phyloP scores from a whole-genome alignment of 2,797 vertebrate genomes.

The Hydrocynus forskahlii region DNA sequence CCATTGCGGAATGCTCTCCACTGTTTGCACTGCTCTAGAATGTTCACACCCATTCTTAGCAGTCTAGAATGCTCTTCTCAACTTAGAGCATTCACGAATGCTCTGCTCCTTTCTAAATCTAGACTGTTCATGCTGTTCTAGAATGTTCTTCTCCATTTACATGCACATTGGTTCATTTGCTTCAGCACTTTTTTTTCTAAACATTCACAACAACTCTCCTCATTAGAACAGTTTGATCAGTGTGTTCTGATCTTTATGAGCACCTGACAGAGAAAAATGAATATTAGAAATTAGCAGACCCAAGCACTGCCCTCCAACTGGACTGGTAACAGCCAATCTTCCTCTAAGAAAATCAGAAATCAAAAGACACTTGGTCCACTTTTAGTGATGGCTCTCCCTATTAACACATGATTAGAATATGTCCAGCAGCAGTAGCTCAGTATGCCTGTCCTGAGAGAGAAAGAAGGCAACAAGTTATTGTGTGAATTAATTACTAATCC shows the following conservation, averaged over 20 bases:
- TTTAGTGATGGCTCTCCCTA: neutral
- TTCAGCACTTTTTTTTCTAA: too few relatives aligned
- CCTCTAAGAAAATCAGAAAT: neutral
- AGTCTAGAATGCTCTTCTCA: too few relatives aligned
- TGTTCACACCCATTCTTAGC: neutral
- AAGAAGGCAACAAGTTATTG: conserved; percentile 14
- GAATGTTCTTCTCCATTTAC: too few relatives aligned
- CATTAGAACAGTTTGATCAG: too few relatives aligned
- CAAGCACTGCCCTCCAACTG: neutral
- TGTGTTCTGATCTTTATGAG: neutral
- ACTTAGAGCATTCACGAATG: too few relatives aligned
- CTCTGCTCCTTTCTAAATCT: too few relatives aligned
- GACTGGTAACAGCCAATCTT: neutral
- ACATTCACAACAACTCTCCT: too few relatives aligned
- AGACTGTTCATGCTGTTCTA: too few relatives aligned
- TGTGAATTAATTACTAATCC: conserved; percentile 22
- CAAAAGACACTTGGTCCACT: neutral
- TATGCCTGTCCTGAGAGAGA: neutral
- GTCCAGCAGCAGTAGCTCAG: neutral
- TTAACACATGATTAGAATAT: conserved; percentile 7
- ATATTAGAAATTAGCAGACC: too few relatives aligned
- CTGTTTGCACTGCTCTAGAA: neutral
- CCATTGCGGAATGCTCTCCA: neutral
- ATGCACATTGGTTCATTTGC: too few relatives aligned
- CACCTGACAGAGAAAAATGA: neutral